phyloP scores from a whole-genome alignment of 1,140 invertebrate genomes.

The Drosophila sproati region DNA sequence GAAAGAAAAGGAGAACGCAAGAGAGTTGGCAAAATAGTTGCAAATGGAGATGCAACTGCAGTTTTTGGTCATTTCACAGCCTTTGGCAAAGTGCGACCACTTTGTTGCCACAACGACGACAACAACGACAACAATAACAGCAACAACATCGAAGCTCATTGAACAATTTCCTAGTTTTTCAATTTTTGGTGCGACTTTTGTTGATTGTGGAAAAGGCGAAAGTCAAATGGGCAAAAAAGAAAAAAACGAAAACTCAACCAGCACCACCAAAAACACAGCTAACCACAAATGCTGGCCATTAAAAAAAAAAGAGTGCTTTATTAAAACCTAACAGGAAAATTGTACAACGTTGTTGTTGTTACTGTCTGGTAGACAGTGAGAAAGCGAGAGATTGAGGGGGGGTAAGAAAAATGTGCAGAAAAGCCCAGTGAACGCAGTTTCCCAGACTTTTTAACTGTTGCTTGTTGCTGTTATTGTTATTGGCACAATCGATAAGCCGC shows the following conservation, averaged over 20 bases:
- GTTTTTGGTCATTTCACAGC: constrained; percentile 37
- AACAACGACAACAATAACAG: constrained; percentile 22
- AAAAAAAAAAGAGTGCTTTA: constrained; percentile 49
- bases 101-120: constrained; percentile 13
- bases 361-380: constrained; percentile 6
- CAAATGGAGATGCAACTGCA: constrained; percentile 43
- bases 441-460: constrained; percentile 36
- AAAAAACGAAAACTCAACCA: neutral
- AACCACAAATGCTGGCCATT: constrained; percentile 55
- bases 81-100: constrained; percentile 32
- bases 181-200: constrained; percentile 73
- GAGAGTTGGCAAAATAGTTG: constrained; percentile 1
- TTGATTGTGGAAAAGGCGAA: constrained; percentile 54
- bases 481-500: constrained; percentile 44
- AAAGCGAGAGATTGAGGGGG: neutral
- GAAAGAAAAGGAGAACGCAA: no score
- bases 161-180: constrained; percentile 68
- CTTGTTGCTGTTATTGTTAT: constrained; percentile 20
- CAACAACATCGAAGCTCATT: constrained; percentile 47
- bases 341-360: constrained; percentile 27
- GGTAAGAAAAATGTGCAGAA: constrained; percentile 24
- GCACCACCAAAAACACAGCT: constrained; percentile 17
- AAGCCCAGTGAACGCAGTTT: constrained; percentile 38
- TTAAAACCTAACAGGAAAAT: constrained; percentile 58
- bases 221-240: constrained; percentile 40